Evolutionary conservation across 1,140 invertebrate species (phyloP).

Genomic region (Drosophila truncata): DNA sequence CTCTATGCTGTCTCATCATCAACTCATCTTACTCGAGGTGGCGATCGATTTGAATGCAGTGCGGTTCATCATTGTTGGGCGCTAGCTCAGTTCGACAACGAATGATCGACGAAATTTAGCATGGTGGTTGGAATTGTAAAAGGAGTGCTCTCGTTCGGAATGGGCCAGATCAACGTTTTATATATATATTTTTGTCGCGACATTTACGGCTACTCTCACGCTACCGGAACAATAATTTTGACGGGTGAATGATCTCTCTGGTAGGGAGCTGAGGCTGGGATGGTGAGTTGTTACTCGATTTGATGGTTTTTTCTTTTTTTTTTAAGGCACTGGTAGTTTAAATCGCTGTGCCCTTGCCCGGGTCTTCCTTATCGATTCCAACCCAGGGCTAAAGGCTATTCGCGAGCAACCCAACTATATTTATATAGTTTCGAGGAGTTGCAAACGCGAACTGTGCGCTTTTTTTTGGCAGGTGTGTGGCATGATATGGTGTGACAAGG

Average conservation of each 20-base stretch:
- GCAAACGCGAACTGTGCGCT: slow-evolving; percentile 44
- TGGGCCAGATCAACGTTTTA: slow-evolving; percentile 74
- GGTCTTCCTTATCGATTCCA: neutral
- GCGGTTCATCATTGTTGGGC: slow-evolving; percentile 58
- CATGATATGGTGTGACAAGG: slow-evolving; percentile 54
- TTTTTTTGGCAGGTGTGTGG: slow-evolving; percentile 47
- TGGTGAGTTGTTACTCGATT: slow-evolving; percentile 26
- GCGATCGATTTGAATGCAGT: slow-evolving; percentile 81
- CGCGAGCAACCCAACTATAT: slow-evolving; percentile 7
- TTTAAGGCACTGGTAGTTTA: slow-evolving; percentile 80
- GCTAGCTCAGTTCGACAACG: slow-evolving; percentile 46
- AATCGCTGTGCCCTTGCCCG: slow-evolving; percentile 50
- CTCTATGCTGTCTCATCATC: neutral
- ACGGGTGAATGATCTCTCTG: slow-evolving; percentile 15
- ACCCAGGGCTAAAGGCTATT: slow-evolving; percentile 16
- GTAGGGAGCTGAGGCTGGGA: slow-evolving; percentile 15
- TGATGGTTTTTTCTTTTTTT: slow-evolving; percentile 18
- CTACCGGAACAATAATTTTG: slow-evolving; percentile 68
- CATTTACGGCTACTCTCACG: slow-evolving; percentile 49
- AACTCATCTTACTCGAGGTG: slow-evolving; percentile 47
- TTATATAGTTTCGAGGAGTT: neutral
- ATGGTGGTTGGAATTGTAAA: slow-evolving; percentile 83
- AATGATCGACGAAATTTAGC: slow-evolving; percentile 43
- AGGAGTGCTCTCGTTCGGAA: slow-evolving; percentile 80
- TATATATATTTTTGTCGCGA: slow-evolving; percentile 10